Evolutionary conservation across 2,797 vertebrate species (phyloP), one percentile per base, ranked within the genome.

Genomic region (Spheniscus humboldti): DNA sequence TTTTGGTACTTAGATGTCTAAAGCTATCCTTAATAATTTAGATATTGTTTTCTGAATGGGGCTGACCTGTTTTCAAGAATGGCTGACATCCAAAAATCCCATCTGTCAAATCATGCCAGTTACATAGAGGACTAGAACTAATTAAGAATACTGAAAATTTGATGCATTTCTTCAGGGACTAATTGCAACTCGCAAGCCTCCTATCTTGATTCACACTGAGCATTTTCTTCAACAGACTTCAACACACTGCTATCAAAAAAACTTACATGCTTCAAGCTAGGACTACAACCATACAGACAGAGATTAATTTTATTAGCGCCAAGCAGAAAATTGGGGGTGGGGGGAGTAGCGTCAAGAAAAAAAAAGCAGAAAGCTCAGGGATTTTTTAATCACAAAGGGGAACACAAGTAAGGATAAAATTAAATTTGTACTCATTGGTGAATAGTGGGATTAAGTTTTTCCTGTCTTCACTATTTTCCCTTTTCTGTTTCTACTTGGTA

Each of bases 1-100:
- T 64, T 95, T 91, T 39, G 24, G 50, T 92, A 76, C 18, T 86
- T 56, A 31, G 0, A 0, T 86, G 91, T 91, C 45, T 66, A 90
- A 88, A 74, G 39, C 48, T 80, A 74, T 19, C 75, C 28, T 86
- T 37, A 57, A 55, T 43, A 73, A 68, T 74, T 88, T 37, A 64
- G 31, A 80, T 33, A 59, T 0, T 48, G 18, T 10, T 86, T 78
- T 81, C 69, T 90, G 43, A 96, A 92, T 7, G 45, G 19, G 43
- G 78, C 7, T 96, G 78, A 94, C 94, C 87, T 68, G 75, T 88
- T 95, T 96, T 94, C 78, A 88, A 88, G 85, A 91, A 80, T 83
- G 81, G 94, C 78, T 6, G 2, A 80, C 64, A 90, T 84, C 81
- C 91, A 94, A 88, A 94, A 93, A 85, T 83, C 88, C 62, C 91